Conservation (phyloP, 2,888 invertebrate genomes). For the Scaptomyza reducta region DNA sequence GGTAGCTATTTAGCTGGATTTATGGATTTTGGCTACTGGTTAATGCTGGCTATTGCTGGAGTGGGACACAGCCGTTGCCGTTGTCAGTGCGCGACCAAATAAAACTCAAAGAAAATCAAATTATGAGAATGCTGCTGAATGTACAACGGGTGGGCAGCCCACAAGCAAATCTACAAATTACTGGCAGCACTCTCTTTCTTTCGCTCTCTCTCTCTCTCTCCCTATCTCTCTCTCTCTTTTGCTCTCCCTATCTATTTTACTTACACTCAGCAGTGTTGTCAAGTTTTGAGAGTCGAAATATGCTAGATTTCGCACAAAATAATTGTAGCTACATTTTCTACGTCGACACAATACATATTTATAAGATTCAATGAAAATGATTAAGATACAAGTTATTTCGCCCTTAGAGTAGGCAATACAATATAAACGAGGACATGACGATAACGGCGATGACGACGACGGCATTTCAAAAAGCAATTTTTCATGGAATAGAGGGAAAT, state of each 20-base stretch:
- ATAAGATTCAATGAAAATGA: too few species aligned
- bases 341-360: too few species aligned
- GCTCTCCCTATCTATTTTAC: conserved; percentile 3
- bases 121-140: conserved; percentile 8
- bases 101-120: conserved; percentile 32
- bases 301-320: too few species aligned
- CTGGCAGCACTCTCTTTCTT: conserved; percentile 14
- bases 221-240: conserved; percentile 4
- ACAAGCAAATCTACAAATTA: conserved; percentile 38
- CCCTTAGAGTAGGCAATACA: too few species aligned
- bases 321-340: too few species aligned
- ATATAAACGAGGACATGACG: too few species aligned
- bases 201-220: conserved; percentile 8
- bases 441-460: too few species aligned
- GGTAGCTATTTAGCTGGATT: conserved; percentile 6
- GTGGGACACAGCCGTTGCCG: conserved; percentile 51
- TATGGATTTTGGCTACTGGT: conserved; percentile 7
- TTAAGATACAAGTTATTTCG: too few species aligned
- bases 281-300: too few species aligned
- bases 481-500: too few species aligned
- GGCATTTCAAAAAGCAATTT: too few species aligned
- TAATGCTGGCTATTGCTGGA: conserved; percentile 13
- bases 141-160: conserved; percentile 4
- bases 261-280: neutral
- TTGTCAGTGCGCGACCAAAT: conserved; percentile 50